Conservation (phyloP, 2,113 vertebrate genomes). For the Cromileptes altivelis region DNA sequence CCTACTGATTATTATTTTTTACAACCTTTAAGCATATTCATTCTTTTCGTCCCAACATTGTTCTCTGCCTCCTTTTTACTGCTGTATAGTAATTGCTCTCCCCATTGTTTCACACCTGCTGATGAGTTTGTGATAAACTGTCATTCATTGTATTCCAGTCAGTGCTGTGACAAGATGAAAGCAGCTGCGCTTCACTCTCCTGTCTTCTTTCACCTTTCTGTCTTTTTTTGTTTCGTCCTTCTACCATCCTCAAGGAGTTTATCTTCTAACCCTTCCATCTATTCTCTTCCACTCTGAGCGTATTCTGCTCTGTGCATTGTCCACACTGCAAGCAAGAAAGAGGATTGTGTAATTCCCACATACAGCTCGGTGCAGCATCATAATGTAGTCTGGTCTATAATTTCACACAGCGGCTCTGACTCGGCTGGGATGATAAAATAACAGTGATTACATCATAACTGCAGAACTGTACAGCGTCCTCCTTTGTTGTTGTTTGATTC, state of each 20-base stretch:
- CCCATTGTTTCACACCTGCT: slow-evolving; percentile 27
- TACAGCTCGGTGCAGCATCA: not conserved
- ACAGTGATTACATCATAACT: slow-evolving; percentile 54
- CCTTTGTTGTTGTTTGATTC: slow-evolving; percentile 19
- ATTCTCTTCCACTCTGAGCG: not conserved
- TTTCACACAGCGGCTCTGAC: slow-evolving; percentile 33
- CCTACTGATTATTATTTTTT: no score
- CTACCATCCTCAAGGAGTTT: not conserved
- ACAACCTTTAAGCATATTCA: no score
- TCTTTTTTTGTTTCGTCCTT: not conserved
- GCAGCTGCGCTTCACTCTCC: not conserved
- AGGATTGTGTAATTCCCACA: slow-evolving; percentile 14
- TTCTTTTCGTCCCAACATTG: no score
- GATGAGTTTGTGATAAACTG: slow-evolving; percentile 19
- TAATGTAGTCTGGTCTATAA: slow-evolving; percentile 26
- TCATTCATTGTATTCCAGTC: no score
- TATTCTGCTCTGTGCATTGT: not conserved
- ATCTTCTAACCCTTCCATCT: not conserved
- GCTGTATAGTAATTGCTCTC: slow-evolving; percentile 29
- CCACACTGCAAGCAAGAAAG: not conserved
- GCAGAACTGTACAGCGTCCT: slow-evolving; percentile 5
- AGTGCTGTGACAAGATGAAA: not conserved
- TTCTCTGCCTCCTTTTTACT: not conserved
- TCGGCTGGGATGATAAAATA: slow-evolving; percentile 42
- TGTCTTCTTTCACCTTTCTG: not conserved